Evolutionary conservation across 1,140 invertebrate species (phyloP).

Genomic region (Drosophila truncata): DNA sequence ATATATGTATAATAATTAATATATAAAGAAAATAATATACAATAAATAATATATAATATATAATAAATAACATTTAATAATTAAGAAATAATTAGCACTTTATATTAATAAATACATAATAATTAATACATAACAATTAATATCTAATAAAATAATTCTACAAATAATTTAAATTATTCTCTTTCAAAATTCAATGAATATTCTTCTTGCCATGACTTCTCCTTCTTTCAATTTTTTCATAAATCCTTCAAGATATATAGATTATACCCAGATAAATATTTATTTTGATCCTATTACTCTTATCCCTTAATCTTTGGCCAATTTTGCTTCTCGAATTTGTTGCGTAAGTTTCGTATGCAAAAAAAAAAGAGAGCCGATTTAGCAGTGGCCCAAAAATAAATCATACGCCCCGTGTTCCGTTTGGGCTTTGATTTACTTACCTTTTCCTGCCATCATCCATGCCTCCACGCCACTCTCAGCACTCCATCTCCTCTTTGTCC

Average conservation of each 20-base stretch:
- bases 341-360: slow-evolving; percentile 25
- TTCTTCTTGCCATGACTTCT: not conserved
- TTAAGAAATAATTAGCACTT: too few species aligned
- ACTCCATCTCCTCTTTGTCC: not conserved
- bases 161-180: not conserved
- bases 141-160: not conserved
- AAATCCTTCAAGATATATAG: not conserved
- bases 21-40: not conserved
- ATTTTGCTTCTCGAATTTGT: slow-evolving; percentile 22
- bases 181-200: not conserved
- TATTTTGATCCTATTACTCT: not conserved
- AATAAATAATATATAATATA: not conserved
- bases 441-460: slow-evolving; percentile 36
- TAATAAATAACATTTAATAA: too few species aligned
- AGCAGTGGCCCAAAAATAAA: slow-evolving; percentile 30
- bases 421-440: slow-evolving; percentile 47
- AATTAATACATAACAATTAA: not conserved
- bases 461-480: not conserved
- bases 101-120: too few species aligned
- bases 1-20: too few species aligned
- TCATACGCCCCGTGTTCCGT: slow-evolving; percentile 38
- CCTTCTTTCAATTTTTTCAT: not conserved
- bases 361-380: slow-evolving; percentile 4
- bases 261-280: slow-evolving; percentile 1
- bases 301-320: slow-evolving; percentile 10